Evolutionary conservation across 2,113 vertebrate genomes (phyloP).

Genomic region (Ceyx melanurus): DNA sequence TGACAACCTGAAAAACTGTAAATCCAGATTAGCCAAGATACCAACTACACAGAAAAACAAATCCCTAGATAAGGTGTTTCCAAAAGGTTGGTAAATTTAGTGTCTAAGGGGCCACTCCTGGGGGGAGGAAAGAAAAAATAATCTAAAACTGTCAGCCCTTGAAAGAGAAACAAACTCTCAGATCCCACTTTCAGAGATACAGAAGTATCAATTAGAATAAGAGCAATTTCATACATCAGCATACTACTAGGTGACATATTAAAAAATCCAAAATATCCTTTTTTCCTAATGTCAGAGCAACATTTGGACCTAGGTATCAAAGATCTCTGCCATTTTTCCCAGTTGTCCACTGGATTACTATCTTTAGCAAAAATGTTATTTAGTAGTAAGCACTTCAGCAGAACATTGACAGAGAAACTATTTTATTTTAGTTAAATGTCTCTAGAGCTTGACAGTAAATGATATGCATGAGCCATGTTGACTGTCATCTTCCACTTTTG

Average conservation of each 20-base stretch:
- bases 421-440: slow-evolving; percentile 13
- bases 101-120: neutral
- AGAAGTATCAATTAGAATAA: neutral
- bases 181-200: neutral
- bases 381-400: neutral
- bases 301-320: neutral
- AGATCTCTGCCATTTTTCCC: neutral
- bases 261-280: neutral
- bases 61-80: neutral
- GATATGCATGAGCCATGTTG: slow-evolving; percentile 22
- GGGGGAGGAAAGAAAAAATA: neutral
- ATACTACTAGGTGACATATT: neutral
- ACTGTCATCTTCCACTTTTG: slow-evolving; percentile 38
- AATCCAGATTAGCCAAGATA: slow-evolving; percentile 3
- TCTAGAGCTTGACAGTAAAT: slow-evolving; percentile 37
- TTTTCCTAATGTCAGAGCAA: neutral
- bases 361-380: neutral
- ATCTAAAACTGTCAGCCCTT: neutral
- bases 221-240: neutral
- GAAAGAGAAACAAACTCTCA: neutral
- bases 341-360: neutral
- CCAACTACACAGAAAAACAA: neutral
- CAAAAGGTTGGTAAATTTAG: neutral
- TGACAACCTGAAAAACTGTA: neutral
- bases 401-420: neutral